phyloP scores from a whole-genome alignment of 2,113 vertebrate genomes.

The Anthoscopus minutus region DNA sequence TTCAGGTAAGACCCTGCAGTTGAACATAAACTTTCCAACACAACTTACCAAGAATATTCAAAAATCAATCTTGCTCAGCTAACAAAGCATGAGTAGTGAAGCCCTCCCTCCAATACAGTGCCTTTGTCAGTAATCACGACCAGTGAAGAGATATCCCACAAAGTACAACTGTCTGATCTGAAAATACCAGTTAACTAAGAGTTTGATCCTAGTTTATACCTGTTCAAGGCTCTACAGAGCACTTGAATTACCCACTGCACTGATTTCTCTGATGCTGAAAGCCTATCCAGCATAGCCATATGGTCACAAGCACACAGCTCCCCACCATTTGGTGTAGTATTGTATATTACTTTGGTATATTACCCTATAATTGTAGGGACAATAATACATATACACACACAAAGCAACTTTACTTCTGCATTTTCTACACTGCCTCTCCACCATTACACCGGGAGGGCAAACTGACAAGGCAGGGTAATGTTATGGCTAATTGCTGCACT shows the following conservation, averaged over 20 bases:
- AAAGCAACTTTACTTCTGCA: background rate
- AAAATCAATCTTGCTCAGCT: background rate
- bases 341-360: background rate
- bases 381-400: background rate
- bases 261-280: background rate
- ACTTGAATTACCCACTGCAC: background rate
- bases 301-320: background rate
- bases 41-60: background rate
- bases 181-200: background rate
- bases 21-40: background rate
- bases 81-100: background rate
- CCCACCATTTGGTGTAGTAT: background rate
- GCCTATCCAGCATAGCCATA: background rate
- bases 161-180: background rate
- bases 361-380: background rate
- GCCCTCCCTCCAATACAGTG: background rate
- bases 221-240: background rate
- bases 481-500: background rate
- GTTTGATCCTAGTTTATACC: background rate
- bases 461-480: background rate
- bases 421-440: background rate
- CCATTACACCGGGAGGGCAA: background rate
- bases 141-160: background rate
- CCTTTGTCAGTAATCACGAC: background rate
- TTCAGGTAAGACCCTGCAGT: background rate